Evolutionary conservation across 2,113 vertebrate species (phyloP).

Genomic region (Oryzias curvinotus): DNA sequence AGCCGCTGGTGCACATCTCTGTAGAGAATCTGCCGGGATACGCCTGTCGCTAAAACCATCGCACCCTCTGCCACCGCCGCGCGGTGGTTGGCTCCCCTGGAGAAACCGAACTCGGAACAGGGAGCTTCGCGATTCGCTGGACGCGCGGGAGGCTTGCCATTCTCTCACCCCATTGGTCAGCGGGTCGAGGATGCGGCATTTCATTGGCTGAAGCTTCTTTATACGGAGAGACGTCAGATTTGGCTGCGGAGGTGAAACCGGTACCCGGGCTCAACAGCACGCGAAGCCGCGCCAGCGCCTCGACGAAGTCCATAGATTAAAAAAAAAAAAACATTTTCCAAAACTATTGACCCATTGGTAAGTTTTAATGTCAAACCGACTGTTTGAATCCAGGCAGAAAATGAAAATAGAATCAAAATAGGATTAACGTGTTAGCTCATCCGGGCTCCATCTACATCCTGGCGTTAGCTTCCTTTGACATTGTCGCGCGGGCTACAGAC

Average conservation of each 20-base stretch:
- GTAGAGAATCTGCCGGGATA: neutral
- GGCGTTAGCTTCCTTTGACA: slow-evolving; percentile 11
- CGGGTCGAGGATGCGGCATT: fast-evolving
- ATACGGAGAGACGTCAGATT: slow-evolving; percentile 12
- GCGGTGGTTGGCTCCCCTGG: neutral
- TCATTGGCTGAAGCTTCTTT: slow-evolving; percentile 19
- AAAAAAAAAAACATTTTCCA: neutral
- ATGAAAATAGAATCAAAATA: neutral
- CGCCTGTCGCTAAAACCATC: slow-evolving; percentile 7
- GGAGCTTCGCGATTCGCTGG: too few species aligned
- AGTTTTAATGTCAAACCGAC: neutral
- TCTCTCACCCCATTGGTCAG: slow-evolving; percentile 25
- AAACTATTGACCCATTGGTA: slow-evolving; percentile 63
- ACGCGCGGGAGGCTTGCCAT: neutral
- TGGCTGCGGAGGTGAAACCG: slow-evolving; percentile 62
- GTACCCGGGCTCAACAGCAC: slow-evolving; percentile 63
- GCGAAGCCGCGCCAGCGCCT: slow-evolving; percentile 38
- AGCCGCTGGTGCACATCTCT: neutral
- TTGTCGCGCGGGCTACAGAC: neutral
- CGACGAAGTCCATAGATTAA: neutral
- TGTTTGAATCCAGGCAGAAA: fast-evolving
- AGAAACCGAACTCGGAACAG: too few species aligned
- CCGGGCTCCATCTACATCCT: slow-evolving; percentile 42
- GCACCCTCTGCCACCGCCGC: neutral
- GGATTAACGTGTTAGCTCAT: slow-evolving; percentile 2